These are phyloP conservation scores for Marisa cornuarietis DNA, from an alignment of 1,140 invertebrate species.

Conservation along the genomic window DNA sequence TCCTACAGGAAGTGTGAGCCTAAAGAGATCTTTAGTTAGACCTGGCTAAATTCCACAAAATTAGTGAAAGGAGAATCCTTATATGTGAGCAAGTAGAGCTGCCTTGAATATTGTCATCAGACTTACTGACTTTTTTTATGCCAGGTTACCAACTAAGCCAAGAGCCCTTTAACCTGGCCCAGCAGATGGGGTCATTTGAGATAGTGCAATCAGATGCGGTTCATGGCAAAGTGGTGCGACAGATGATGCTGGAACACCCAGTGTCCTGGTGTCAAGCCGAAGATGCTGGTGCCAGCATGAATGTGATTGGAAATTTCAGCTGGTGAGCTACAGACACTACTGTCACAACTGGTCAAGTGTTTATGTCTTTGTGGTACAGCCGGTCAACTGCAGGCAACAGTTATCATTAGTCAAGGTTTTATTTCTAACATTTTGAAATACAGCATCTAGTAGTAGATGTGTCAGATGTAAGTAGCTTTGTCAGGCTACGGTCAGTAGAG, in stretches of 20 bases:
- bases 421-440: too few species aligned
- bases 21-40: too few species aligned
- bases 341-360: too few species aligned
- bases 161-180: slow-evolving; percentile 61
- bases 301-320: slow-evolving; percentile 39
- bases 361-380: too few species aligned
- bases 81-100: slow-evolving; percentile 23
- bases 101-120: slow-evolving; percentile 26
- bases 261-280: slow-evolving; percentile 52
- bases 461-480: too few species aligned
- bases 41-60: too few species aligned
- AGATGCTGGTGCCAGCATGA: slow-evolving; percentile 27
- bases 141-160: slow-evolving; percentile 49
- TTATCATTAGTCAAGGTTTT: too few species aligned
- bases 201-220: slow-evolving; percentile 32
- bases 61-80: too few species aligned
- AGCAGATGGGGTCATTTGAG: slow-evolving; percentile 61
- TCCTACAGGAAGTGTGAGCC: too few species aligned
- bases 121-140: slow-evolving; percentile 29
- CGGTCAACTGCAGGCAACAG: too few species aligned
- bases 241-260: slow-evolving; percentile 50
- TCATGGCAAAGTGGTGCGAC: slow-evolving; percentile 51
- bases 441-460: too few species aligned
- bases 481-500: too few species aligned
- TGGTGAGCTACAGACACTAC: slow-evolving; percentile 33